These are phyloP conservation scores for Coremacera marginata DNA, from an alignment of 2,888 invertebrate genomes.

Conservation along the genomic window DNA sequence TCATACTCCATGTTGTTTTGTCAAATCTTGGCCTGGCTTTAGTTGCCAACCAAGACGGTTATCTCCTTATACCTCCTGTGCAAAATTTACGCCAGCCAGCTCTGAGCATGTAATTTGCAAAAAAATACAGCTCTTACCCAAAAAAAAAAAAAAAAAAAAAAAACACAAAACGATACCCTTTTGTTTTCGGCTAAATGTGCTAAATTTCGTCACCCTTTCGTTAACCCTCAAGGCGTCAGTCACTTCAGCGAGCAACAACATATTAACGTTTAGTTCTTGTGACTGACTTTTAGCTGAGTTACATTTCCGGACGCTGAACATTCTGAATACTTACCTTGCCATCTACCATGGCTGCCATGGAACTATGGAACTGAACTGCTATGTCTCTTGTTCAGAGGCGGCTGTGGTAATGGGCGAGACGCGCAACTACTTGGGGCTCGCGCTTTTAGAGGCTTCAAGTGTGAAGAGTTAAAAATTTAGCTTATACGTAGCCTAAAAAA, in stretches of 20 bases:
- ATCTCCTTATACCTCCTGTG: not conserved
- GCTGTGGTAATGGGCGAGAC: too few species aligned
- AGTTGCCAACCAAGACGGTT: not conserved
- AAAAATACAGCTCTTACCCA: not conserved
- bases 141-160: not conserved
- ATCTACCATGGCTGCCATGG: not conserved
- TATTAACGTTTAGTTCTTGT: slow-evolving; percentile 32
- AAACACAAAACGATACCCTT: not conserved
- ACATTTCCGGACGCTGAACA: not conserved
- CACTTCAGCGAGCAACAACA: not conserved
- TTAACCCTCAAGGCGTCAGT: not conserved
- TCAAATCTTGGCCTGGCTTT: not conserved
- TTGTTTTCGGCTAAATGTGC: slow-evolving; percentile 6
- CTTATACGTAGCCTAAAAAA: too few species aligned
- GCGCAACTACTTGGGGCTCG: too few species aligned
- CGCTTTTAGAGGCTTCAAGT: too few species aligned
- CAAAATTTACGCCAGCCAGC: not conserved
- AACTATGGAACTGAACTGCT: too few species aligned
- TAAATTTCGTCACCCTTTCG: slow-evolving; percentile 4
- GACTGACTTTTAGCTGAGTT: slow-evolving; percentile 5
- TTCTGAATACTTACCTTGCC: not conserved
- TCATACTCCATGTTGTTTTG: not conserved
- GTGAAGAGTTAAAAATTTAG: too few species aligned
- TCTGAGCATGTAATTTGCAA: not conserved
- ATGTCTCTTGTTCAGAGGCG: too few species aligned